A percentile compares a stretch with the other conserved stretches of the same genome.
phyloP scores from a whole-genome alignment of 1,140 invertebrate genomes.

The Formica selysi region DNA sequence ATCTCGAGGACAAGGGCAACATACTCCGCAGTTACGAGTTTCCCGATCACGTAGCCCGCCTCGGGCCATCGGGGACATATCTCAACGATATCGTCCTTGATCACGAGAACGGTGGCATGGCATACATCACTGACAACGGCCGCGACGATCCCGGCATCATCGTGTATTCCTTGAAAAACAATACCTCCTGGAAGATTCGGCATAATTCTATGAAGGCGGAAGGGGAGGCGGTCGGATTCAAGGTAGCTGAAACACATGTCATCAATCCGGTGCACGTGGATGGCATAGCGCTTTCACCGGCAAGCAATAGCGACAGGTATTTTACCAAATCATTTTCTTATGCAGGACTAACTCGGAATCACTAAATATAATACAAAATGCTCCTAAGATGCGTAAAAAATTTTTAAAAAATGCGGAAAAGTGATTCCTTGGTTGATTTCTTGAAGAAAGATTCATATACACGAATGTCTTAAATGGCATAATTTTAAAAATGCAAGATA shows the following conservation, averaged over 20 bases:
- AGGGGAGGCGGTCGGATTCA: slow-evolving; percentile 87
- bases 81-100: slow-evolving; percentile 91
- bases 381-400: no score
- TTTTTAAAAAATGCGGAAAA: no score
- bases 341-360: not conserved
- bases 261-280: slow-evolving; percentile 87
- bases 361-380: no score
- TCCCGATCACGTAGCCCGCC: slow-evolving; percentile 86
- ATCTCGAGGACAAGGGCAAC: slow-evolving; percentile 88
- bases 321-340: slow-evolving; percentile 62
- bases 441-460: no score
- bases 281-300: slow-evolving; percentile 90
- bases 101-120: slow-evolving; percentile 89
- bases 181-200: slow-evolving; percentile 90
- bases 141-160: slow-evolving; percentile 90
- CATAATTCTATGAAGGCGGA: slow-evolving; percentile 89
- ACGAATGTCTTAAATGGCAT: no score
- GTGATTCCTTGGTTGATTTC: no score
- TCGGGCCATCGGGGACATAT: slow-evolving; percentile 84
- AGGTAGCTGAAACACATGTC: slow-evolving; percentile 87
- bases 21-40: slow-evolving; percentile 87
- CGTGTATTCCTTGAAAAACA: slow-evolving; percentile 88
- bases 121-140: slow-evolving; percentile 90
- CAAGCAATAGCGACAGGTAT: slow-evolving; percentile 70
- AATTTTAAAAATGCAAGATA: no score